Evolutionary conservation across 1,140 invertebrate genomes (phyloP).

Genomic region (Caenorhabditis briggsae): DNA sequence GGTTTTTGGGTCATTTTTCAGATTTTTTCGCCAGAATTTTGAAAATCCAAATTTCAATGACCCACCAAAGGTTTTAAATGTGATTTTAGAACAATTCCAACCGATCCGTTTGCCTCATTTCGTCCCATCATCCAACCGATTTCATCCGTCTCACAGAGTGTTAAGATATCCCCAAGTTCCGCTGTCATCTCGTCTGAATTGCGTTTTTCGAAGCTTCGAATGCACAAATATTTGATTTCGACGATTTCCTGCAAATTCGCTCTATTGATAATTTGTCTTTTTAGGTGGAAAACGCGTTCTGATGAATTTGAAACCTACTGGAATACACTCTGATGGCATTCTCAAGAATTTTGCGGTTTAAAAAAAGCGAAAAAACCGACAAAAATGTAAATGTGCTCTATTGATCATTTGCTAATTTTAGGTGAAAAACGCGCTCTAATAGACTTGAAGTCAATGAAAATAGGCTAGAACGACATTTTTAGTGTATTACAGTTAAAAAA

Average conservation of each 20-base stretch:
- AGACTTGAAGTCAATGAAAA: too few species aligned
- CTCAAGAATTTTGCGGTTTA: not conserved
- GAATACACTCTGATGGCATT: not conserved
- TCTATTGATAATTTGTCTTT: not conserved
- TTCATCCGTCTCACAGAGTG: constrained; percentile 32
- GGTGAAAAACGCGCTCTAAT: too few species aligned
- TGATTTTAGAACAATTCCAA: constrained; percentile 33
- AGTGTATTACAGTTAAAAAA: too few species aligned
- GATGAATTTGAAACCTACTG: not conserved
- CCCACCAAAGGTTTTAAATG: constrained; percentile 25
- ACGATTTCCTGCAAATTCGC: not conserved
- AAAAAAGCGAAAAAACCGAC: too few species aligned
- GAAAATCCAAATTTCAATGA: not conserved
- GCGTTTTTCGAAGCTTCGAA: constrained; percentile 20
- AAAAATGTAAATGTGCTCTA: too few species aligned
- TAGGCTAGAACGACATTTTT: too few species aligned
- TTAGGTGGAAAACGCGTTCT: too few species aligned
- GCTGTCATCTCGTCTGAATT: constrained; percentile 3
- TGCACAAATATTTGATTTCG: constrained; percentile 20
- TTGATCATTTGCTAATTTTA: too few species aligned
- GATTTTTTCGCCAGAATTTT: not conserved
- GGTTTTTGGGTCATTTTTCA: too few species aligned
- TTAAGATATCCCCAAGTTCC: constrained; percentile 9
- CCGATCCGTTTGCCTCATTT: constrained; percentile 36
- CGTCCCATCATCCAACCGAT: constrained; percentile 27